Base-by-base conservation (phyloP, 2,113 vertebrate species). In the Regulus satrapa region DNA sequence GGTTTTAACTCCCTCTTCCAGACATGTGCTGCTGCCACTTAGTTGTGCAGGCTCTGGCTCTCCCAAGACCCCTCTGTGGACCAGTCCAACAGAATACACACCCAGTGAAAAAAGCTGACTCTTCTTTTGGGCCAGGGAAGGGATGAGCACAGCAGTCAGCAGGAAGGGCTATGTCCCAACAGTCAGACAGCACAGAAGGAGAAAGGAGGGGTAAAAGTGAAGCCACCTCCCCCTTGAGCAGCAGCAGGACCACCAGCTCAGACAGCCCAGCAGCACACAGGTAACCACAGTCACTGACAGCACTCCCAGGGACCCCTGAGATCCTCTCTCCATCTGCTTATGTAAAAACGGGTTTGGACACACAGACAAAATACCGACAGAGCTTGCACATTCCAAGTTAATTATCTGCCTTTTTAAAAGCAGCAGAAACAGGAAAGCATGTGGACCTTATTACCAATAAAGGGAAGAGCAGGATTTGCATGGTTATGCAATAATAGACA, bases 21-120 rank as follows among this genome's bases (percentile, higher is more conserved):
- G 82, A 86, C 90, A 78, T 7, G 78, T 82, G 85, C 94, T 88
- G 78, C 95, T 95, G 96, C 95, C 92, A 93, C 78, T 96, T 93
- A 93, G 29, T 75, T 23, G 29, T 11, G 31, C 38, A 51, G 51
- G 71, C 88, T 66, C 49, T 46, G 51, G 63, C 75, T 92, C 88
- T 67, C 56, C 15, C 41, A 64, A 79, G 75, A 74, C 21, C 63
- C 63, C 38, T 88, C 41, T 56, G 32, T 54, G 63, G 94, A 40
- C 24, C 49, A 77, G 46, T 20, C 31, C 51, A 51, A 49, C 45
- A 80, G 52, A 82, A 68, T 4, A 81, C 3, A 45, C 24, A 62
- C 10, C 11, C 49, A 71, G 25, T 6, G 43, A 71, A 75, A 85
- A 85, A 85, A 74, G 16, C 3, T 34, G 25, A 24, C 59, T 34